A percentile compares a stretch with the other conserved stretches of the same genome.
These are phyloP conservation scores for Barnardius zonarius DNA, from an alignment of 2,113 vertebrate genomes.

Conservation along the genomic window DNA sequence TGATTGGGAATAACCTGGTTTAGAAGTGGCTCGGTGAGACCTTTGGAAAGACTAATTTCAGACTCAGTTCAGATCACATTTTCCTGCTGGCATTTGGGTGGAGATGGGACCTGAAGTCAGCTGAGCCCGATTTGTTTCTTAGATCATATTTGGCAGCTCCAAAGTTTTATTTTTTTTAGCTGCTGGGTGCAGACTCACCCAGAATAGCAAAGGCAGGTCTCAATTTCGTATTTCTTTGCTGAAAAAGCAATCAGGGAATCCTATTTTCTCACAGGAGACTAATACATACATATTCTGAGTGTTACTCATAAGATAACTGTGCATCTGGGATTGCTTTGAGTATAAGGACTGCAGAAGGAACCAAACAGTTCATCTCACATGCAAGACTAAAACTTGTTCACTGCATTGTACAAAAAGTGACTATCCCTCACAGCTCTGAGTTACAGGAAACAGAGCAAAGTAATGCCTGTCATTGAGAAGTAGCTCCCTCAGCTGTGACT, in stretches of 20 bases:
- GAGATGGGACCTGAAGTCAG: slow-evolving; percentile 36
- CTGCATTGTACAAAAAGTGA: neutral
- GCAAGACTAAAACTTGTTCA: neutral
- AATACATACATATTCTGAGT: neutral
- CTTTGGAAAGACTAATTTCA: neutral
- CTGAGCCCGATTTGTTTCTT: slow-evolving; percentile 2
- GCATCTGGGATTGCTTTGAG: neutral
- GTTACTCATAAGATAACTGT: neutral
- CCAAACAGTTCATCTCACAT: neutral
- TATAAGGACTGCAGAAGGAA: neutral
- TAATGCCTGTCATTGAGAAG: neutral
- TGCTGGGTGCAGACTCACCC: too few species aligned
- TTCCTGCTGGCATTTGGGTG: neutral
- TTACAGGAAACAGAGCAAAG: neutral
- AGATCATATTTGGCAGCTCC: slow-evolving; percentile 19
- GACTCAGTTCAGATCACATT: slow-evolving; percentile 14
- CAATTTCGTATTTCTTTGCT: slow-evolving; percentile 31
- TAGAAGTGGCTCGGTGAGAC: neutral
- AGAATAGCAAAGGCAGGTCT: slow-evolving; percentile 26
- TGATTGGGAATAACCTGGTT: neutral
- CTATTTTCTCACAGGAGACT: neutral
- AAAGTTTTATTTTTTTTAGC: slow-evolving; percentile 52
- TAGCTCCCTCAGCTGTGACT: neutral
- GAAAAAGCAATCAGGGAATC: slow-evolving; percentile 14
- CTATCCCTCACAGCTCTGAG: neutral